These are phyloP conservation scores for Micromesistius poutassou DNA, from an alignment of 2,797 vertebrate species.

Conservation along the genomic window DNA sequence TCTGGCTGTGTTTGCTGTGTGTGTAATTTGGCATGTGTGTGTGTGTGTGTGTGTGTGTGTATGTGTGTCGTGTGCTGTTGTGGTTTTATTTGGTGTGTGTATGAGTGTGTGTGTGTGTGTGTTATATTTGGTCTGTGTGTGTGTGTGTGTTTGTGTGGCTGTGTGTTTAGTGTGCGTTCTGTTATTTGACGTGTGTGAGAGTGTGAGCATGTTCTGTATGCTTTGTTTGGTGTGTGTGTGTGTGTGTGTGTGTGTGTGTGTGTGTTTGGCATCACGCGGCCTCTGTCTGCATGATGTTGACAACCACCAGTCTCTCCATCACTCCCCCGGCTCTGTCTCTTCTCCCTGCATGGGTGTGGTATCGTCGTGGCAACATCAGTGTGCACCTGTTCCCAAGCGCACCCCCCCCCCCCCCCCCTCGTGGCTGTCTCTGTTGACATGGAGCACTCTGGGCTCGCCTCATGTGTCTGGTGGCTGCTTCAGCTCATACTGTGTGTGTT, in stretches of 20 bases:
- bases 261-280: slow-evolving; percentile 11
- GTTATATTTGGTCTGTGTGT: background rate
- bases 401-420: slow-evolving; percentile 40
- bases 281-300: slow-evolving; percentile 68
- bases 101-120: background rate
- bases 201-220: background rate
- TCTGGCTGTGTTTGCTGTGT: too few species aligned
- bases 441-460: slow-evolving; percentile 57
- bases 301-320: slow-evolving; percentile 60
- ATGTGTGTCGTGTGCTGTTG: too few species aligned
- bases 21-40: too few species aligned
- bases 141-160: too few species aligned
- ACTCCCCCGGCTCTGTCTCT: slow-evolving; percentile 46
- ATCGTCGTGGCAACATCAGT: slow-evolving; percentile 72
- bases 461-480: slow-evolving; percentile 51
- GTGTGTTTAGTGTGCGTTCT: background rate
- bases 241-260: slow-evolving; percentile 5
- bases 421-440: slow-evolving; percentile 63
- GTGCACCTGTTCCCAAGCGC: slow-evolving; percentile 59
- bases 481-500: slow-evolving; percentile 32
- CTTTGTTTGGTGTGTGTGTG: background rate
- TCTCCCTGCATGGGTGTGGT: slow-evolving; percentile 66
- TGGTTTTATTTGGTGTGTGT: background rate
- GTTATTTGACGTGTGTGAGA: background rate
- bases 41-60: too few species aligned